Conservation (phyloP, 2,888 invertebrate species). For the Oscheius sp. region DNA sequence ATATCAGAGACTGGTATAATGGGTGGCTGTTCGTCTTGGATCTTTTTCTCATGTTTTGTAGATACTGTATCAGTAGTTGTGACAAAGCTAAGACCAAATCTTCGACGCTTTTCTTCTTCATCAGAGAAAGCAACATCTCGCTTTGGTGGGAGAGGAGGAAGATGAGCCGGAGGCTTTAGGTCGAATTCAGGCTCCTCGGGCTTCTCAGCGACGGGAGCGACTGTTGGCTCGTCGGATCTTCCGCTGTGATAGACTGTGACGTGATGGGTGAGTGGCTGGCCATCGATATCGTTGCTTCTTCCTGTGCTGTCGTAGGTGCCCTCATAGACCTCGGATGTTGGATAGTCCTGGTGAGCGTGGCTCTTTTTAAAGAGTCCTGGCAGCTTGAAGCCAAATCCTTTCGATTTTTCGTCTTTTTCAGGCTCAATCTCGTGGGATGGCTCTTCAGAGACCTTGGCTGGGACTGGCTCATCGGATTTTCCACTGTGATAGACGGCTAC, state of each 20-base stretch:
- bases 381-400: slow-evolving; percentile 42
- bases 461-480: slow-evolving; percentile 12
- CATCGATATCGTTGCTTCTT: slow-evolving; percentile 33
- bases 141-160: not conserved
- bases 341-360: slow-evolving; percentile 52
- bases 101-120: no score
- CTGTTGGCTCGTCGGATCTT: slow-evolving; percentile 20
- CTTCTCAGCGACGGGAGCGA: not conserved
- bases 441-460: slow-evolving; percentile 7
- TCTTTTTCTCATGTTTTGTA: not conserved
- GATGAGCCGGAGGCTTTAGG: not conserved
- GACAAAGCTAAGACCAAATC: no score
- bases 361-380: slow-evolving; percentile 47
- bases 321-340: slow-evolving; percentile 41
- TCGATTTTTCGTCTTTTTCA: slow-evolving; percentile 16
- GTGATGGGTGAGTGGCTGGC: slow-evolving; percentile 32
- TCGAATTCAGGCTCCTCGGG: slow-evolving; percentile 2
- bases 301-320: slow-evolving; percentile 39
- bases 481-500: slow-evolving; percentile 42
- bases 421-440: not conserved
- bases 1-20: not conserved
- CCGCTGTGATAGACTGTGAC: slow-evolving; percentile 32
- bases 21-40: no score
- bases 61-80: no score
- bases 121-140: no score